These are phyloP conservation scores for Octomys mimax DNA, from an alignment of 2,797 vertebrate genomes.

Conservation along the genomic window DNA sequence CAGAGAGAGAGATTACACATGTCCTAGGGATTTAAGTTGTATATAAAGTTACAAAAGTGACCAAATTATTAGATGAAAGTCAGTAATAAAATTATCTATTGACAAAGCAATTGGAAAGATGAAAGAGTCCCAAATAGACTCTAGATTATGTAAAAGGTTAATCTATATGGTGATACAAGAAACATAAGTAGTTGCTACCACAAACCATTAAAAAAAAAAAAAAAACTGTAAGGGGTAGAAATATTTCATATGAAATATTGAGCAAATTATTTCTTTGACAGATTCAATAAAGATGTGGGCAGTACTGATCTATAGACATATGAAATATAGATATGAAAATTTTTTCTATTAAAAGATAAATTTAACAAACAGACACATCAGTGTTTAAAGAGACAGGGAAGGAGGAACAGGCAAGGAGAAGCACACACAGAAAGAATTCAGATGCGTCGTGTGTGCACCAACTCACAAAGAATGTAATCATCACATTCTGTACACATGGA, in stretches of 20 bases:
- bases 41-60: background rate
- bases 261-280: constrained; percentile 12
- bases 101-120: constrained; percentile 39
- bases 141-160: constrained; percentile 42
- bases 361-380: background rate
- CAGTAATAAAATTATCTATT: constrained; percentile 19
- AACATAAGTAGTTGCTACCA: background rate
- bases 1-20: background rate
- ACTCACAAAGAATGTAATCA: background rate
- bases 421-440: background rate
- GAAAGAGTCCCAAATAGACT: background rate
- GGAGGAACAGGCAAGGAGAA: background rate
- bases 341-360: constrained; percentile 6
- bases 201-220: background rate
- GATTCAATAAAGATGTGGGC: background rate
- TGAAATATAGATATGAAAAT: constrained; percentile 34
- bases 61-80: constrained; percentile 22
- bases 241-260: background rate
- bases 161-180: background rate
- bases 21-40: background rate
- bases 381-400: background rate
- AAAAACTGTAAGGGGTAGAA: background rate
- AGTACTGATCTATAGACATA: background rate
- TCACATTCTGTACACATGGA: background rate
- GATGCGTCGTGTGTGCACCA: background rate